Percentiles rank a stretch among this genome's conserved stretches.
Conservation (phyloP, 2,888 invertebrate genomes). For the Omphaloscelis lunosa region DNA sequence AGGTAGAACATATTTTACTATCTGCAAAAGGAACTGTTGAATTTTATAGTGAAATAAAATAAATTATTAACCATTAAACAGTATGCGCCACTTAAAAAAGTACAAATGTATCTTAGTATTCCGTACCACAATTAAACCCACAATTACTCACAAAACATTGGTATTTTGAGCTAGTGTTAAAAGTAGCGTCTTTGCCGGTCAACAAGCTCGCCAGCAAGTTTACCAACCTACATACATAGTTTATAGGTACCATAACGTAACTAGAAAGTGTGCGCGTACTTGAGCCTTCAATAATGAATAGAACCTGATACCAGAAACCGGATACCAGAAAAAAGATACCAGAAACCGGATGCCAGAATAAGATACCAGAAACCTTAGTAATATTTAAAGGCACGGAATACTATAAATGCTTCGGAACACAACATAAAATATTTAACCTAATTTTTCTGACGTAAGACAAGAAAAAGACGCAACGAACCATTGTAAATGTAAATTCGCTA, state of each 20-base stretch:
- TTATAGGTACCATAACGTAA: slow-evolving; percentile 1
- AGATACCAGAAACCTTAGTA: background rate
- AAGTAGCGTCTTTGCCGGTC: no score
- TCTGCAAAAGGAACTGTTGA: slow-evolving; percentile 24
- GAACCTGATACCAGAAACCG: slow-evolving; percentile 7
- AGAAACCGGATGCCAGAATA: background rate
- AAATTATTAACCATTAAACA: slow-evolving; percentile 16
- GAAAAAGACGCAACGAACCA: slow-evolving; percentile 29
- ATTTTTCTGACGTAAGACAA: slow-evolving; percentile 20
- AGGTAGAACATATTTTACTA: background rate
- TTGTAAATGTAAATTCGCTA: slow-evolving; percentile 32
- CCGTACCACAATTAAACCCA: slow-evolving; percentile 18
- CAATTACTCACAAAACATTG: background rate
- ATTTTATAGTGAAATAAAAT: slow-evolving; percentile 31
- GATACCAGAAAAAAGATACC: background rate
- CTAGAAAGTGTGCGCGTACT: slow-evolving; percentile 11
- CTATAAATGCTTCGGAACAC: slow-evolving; percentile 49
- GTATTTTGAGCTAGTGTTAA: background rate
- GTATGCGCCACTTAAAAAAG: slow-evolving; percentile 27
- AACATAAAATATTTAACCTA: slow-evolving; percentile 31
- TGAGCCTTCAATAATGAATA: slow-evolving; percentile 22
- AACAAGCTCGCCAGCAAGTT: background rate
- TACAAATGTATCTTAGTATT: slow-evolving; percentile 36
- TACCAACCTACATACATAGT: background rate
- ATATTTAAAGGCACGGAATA: slow-evolving; percentile 37